A percentile compares a stretch with the other conserved stretches of the same genome.
phyloP scores from a whole-genome alignment of 1,140 invertebrate genomes.

The Cydia strobilella region DNA sequence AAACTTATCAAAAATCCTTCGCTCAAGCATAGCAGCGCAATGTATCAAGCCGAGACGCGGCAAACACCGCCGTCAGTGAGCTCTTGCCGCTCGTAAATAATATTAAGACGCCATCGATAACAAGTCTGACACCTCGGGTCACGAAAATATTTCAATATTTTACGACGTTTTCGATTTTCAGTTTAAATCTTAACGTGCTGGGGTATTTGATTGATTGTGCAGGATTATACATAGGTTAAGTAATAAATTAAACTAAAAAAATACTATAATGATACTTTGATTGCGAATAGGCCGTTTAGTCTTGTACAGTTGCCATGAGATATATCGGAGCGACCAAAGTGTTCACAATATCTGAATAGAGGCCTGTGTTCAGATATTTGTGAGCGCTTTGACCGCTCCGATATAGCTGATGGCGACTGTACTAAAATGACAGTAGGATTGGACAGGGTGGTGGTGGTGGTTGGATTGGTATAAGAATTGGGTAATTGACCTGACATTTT shows the following conservation, averaged over 20 bases:
- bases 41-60: constrained; percentile 54
- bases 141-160: constrained; percentile 52
- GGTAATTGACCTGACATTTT: no score
- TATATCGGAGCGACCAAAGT: no score
- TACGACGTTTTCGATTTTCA: constrained; percentile 9
- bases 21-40: constrained; percentile 42
- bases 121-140: constrained; percentile 50
- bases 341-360: no score
- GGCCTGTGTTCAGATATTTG: no score
- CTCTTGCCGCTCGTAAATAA: constrained; percentile 60
- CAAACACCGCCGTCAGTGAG: constrained; percentile 51
- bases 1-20: constrained; percentile 35
- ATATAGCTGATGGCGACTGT: no score
- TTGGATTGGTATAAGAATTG: no score
- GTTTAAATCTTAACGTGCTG: not conserved
- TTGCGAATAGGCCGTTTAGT: not conserved
- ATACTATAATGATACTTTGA: not conserved
- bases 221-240: not conserved
- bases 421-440: no score
- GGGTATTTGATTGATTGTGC: not conserved
- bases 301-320: no score
- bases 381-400: no score
- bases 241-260: not conserved
- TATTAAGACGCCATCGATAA: constrained; percentile 69
- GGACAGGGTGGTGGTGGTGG: no score